Percentiles rank a stretch among this genome's conserved stretches.
Evolutionary conservation across 2,797 vertebrate genomes (phyloP).

Genomic region (Sebastes kiyomatsui): DNA sequence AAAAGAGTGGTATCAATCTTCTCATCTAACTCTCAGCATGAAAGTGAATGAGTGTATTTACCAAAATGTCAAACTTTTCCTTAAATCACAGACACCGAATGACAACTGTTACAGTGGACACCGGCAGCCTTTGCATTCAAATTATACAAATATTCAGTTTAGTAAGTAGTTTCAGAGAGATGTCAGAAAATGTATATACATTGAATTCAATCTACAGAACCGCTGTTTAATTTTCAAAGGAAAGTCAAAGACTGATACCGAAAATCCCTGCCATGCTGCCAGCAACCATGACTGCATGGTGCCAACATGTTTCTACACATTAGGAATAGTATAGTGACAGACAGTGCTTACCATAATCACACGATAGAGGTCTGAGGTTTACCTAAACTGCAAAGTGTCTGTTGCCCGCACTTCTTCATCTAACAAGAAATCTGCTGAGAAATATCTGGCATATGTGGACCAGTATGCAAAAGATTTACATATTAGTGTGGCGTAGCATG

Average conservation of each 20-base stretch:
- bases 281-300: not conserved
- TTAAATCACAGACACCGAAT: not conserved
- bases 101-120: not conserved
- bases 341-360: not conserved
- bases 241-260: not conserved
- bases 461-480: not conserved
- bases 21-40: not conserved
- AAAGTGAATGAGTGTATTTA: slow-evolving; percentile 2
- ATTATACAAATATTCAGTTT: slow-evolving; percentile 11
- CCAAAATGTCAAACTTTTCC: slow-evolving; percentile 7
- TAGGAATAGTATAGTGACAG: not conserved
- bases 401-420: not conserved
- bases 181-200: slow-evolving; percentile 8
- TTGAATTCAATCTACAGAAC: not conserved
- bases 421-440: not conserved
- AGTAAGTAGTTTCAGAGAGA: not conserved
- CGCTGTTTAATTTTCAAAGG: not conserved
- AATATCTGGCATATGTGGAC: not conserved
- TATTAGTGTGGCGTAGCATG: no score
- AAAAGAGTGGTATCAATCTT: not conserved
- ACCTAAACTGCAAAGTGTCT: not conserved
- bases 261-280: not conserved
- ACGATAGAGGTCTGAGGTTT: not conserved
- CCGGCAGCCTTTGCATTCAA: not conserved
- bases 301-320: not conserved